Evolutionary conservation across 2,888 invertebrate genomes (phyloP).

Genomic region (Bembecia ichneumoniformis): DNA sequence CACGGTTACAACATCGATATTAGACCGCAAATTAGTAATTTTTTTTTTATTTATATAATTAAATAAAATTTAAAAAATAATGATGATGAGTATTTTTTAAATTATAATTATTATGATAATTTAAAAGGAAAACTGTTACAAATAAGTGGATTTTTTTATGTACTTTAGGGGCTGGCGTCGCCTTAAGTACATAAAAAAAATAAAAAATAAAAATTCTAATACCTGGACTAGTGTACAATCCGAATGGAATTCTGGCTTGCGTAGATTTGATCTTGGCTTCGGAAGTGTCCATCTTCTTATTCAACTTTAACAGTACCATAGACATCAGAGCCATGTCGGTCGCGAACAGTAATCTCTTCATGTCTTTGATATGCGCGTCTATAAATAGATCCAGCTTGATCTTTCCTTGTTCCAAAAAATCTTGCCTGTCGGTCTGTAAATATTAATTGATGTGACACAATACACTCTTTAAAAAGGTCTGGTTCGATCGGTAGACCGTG

Average conservation of each 20-base stretch:
- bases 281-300: constrained; percentile 64
- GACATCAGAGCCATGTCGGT: constrained; percentile 62
- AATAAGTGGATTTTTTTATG: no score
- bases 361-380: constrained; percentile 49
- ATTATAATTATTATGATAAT: no score
- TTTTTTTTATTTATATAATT: no score
- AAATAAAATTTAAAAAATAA: no score
- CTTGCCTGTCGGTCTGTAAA: constrained; percentile 44
- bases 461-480: no score
- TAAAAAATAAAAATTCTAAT: no score
- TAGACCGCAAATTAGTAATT: no score
- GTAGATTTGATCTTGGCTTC: constrained; percentile 56
- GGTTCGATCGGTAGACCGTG: no score
- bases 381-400: constrained; percentile 47
- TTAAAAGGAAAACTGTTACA: no score
- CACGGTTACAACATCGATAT: no score
- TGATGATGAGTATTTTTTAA: no score
- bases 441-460: background rate
- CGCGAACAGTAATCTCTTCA: constrained; percentile 53
- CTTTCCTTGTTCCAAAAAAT: constrained; percentile 38
- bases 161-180: no score
- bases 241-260: constrained; percentile 62
- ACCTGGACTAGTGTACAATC: constrained; percentile 61
- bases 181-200: background rate
- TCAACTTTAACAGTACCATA: constrained; percentile 56